A percentile compares a stretch with the other conserved stretches of the same genome.
These are phyloP conservation scores for Daboia siamensis DNA, from an alignment of 2,113 vertebrate genomes.

Conservation along the genomic window DNA sequence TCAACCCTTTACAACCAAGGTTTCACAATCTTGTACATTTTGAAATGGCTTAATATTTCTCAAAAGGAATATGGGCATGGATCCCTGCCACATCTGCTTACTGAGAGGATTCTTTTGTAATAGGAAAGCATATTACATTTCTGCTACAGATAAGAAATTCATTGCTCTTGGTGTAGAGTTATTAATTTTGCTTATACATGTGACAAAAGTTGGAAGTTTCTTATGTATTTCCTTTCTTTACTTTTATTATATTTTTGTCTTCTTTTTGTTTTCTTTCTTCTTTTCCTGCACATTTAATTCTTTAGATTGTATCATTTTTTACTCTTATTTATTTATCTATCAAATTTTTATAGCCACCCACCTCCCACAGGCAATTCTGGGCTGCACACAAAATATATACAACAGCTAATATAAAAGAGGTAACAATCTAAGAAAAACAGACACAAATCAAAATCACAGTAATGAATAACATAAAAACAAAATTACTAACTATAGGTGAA, in stretches of 20 bases:
- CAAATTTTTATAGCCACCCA: neutral
- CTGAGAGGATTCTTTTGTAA: neutral
- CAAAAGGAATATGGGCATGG: neutral
- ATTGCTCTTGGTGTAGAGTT: neutral
- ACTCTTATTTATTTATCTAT: neutral
- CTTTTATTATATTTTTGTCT: neutral
- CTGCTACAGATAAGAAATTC: neutral
- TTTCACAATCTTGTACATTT: neutral
- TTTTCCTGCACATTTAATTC: neutral
- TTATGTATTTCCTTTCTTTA: neutral
- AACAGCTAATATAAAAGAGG: neutral
- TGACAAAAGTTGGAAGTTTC: neutral
- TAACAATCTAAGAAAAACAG: neutral
- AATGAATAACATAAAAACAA: neutral
- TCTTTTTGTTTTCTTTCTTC: neutral
- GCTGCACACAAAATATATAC: neutral
- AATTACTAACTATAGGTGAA: neutral
- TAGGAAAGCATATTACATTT: neutral
- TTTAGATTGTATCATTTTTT: neutral
- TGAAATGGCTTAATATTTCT: neutral
- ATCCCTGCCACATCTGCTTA: neutral
- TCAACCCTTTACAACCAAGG: neutral
- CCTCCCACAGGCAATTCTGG: neutral
- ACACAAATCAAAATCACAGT: neutral
- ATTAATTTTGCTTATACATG: neutral